Conservation (phyloP, 2,888 invertebrate species). For the Mimachlamys varia region DNA sequence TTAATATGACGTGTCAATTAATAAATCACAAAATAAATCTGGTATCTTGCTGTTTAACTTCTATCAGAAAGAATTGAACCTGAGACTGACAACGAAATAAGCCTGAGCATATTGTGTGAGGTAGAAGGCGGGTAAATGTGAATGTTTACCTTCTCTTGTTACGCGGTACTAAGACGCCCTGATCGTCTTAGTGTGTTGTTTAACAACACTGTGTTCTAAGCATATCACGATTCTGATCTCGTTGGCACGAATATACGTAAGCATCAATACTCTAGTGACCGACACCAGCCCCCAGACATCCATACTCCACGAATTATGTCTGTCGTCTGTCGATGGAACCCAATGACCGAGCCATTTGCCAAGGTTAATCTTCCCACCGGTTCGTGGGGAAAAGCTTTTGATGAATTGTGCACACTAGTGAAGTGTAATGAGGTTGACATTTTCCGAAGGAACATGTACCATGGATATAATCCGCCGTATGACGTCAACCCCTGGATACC, state of each 20-base stretch:
- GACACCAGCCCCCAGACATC: neutral
- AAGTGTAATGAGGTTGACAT: slow-evolving; percentile 22
- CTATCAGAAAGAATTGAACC: too few species aligned
- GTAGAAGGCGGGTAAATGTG: too few species aligned
- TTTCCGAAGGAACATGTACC: slow-evolving; percentile 25
- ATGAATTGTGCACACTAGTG: slow-evolving; percentile 28
- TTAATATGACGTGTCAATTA: too few species aligned
- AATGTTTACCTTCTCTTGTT: too few species aligned
- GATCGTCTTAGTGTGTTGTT: neutral
- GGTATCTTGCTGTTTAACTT: too few species aligned
- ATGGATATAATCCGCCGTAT: neutral
- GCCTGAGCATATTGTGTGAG: too few species aligned
- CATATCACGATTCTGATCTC: neutral
- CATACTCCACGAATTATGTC: neutral
- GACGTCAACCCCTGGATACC: slow-evolving; percentile 7
- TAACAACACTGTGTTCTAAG: neutral
- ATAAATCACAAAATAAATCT: too few species aligned
- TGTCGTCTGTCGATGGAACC: slow-evolving; percentile 15
- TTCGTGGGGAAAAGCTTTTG: neutral
- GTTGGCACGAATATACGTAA: slow-evolving; percentile 10
- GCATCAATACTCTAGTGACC: neutral
- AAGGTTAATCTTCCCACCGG: slow-evolving; percentile 14
- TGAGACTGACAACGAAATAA: too few species aligned
- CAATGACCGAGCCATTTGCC: slow-evolving; percentile 15
- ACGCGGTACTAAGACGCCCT: neutral